These are phyloP conservation scores for Montipora foliosa DNA, from an alignment of 64 coral and sea anemone species.

Conservation along the genomic window DNA sequence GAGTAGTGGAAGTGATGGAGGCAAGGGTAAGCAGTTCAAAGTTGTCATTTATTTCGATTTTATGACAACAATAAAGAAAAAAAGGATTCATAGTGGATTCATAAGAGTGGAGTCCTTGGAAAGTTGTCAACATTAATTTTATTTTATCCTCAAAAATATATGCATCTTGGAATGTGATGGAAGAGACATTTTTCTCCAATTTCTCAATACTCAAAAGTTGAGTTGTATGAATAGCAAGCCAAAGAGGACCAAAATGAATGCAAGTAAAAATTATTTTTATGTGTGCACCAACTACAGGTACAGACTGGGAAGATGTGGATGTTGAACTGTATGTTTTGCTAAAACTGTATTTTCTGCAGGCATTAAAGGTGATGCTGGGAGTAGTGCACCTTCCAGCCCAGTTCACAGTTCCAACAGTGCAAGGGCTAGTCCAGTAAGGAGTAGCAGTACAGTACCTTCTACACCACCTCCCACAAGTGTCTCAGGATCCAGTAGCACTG, in stretches of 20 bases:
- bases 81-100: not conserved
- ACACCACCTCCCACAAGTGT: constrained; percentile 82
- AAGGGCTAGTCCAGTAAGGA: constrained; percentile 76
- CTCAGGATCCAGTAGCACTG: constrained; percentile 76
- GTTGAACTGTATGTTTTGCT: too few species aligned
- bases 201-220: too few species aligned
- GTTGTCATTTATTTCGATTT: not conserved
- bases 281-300: too few species aligned
- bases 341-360: constrained; percentile 3
- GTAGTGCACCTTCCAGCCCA: constrained; percentile 86
- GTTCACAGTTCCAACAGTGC: constrained; percentile 66
- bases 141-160: too few species aligned
- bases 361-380: constrained; percentile 75
- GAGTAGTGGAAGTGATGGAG: constrained; percentile 82
- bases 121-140: too few species aligned
- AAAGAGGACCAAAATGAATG: too few species aligned
- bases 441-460: constrained; percentile 74
- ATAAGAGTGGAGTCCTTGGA: too few species aligned
- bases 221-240: too few species aligned
- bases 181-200: too few species aligned
- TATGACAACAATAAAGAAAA: not conserved
- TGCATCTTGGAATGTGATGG: too few species aligned
- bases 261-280: too few species aligned
- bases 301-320: too few species aligned
- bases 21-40: constrained; percentile 53